Evolutionary conservation across 2,113 vertebrate species (phyloP), one percentile per base, ranked within the genome.

Genomic region (Odontesthes bonariensis): DNA sequence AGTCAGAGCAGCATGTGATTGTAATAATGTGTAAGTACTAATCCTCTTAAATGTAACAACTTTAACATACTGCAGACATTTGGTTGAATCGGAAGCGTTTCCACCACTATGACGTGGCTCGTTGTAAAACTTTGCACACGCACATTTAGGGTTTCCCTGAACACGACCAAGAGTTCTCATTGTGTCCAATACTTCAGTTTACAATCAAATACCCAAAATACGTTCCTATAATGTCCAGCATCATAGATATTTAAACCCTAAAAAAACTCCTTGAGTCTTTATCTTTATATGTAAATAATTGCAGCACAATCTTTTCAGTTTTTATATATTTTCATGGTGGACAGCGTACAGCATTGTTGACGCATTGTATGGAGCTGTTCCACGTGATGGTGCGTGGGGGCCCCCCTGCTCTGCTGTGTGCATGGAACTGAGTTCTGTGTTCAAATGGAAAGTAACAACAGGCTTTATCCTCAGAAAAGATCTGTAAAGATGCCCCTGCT

Each of bases 401-500:
- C 27, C 66, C 82, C 60, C 38, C 67, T 52, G 64, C 77, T 86
- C 55, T 79, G 70, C 68, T 80, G 4, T 33, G 60, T 54, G 75
- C 52, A 65, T 64, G 77, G 54, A 85, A 60, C 75, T 71, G 63
- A 79, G 78, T 70, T 74, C 60, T 54, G 58, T 53, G 17, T 53
- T 75, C 54, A 81, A 85, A 86, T 69, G 64, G 64, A 82, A 82
- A 62, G 79, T 58, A 83, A 84, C 81, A 82, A 75, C 70, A 81
- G 81, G 83, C 85, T 85, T 89, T 84, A 83, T 77, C 47, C 64
- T 83, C 69, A 66, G 52, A 83, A 85, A 79, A 72, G 73, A 78
- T 74, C 71, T 89, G 74, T 75, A 86, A 89, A 84, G 86, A 88
- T 73, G 70, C 86, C 69, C 75, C 73, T 84, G 82, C 76, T 69